Evolutionary conservation across 2,113 vertebrate genomes (phyloP).

Genomic region (Nymphicus hollandicus): DNA sequence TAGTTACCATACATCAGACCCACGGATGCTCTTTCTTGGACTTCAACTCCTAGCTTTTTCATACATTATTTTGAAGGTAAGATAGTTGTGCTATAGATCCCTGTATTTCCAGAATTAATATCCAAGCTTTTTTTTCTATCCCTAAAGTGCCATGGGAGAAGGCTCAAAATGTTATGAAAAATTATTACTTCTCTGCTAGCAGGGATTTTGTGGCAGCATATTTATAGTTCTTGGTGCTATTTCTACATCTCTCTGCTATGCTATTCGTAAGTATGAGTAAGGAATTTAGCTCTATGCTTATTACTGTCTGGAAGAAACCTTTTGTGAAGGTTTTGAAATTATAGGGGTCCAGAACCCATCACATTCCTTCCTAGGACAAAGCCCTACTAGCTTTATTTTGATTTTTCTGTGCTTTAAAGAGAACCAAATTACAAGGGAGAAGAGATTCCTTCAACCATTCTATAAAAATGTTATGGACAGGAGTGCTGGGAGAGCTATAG

Average conservation of each 20-base stretch:
- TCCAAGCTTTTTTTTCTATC: neutral
- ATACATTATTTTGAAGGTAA: neutral
- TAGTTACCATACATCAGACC: neutral
- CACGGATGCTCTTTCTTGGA: neutral
- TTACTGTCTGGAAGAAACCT: neutral
- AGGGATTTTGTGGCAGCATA: neutral
- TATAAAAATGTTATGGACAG: neutral
- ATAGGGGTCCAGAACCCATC: neutral
- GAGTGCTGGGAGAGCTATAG: neutral
- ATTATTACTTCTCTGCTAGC: neutral
- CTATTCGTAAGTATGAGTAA: neutral
- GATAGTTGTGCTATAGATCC: neutral
- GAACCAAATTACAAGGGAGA: neutral
- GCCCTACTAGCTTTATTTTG: neutral
- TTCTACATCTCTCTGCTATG: neutral
- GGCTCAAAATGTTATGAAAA: neutral
- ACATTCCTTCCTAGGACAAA: neutral
- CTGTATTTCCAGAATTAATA: neutral
- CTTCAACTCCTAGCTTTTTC: constrained; percentile 10
- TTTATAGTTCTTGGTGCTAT: neutral
- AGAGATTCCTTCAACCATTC: neutral
- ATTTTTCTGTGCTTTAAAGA: neutral
- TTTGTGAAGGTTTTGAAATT: neutral
- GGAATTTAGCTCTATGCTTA: neutral
- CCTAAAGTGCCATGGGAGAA: neutral